phyloP scores from a whole-genome alignment of 2,888 invertebrate genomes.

The Stomorhina lunata region DNA sequence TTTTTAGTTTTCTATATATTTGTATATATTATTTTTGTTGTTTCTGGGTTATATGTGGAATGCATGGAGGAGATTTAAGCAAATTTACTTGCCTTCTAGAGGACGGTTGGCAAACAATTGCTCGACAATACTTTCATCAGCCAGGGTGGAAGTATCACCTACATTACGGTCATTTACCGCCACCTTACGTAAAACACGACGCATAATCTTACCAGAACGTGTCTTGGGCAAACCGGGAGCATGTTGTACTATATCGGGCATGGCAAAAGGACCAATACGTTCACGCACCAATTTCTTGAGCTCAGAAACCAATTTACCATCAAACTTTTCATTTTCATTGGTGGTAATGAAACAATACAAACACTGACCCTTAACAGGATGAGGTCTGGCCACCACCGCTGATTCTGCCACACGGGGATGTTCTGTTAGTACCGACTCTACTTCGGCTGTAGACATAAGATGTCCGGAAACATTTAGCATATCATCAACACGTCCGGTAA shows the following conservation, averaged over 20 bases:
- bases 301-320: slow-evolving; percentile 85
- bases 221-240: slow-evolving; percentile 98
- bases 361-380: slow-evolving; percentile 97
- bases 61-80: slow-evolving; percentile 7
- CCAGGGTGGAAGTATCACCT: slow-evolving; percentile 96
- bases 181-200: slow-evolving; percentile 95
- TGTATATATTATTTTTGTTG: slow-evolving; percentile 18
- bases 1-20: slow-evolving; percentile 6
- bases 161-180: slow-evolving; percentile 93
- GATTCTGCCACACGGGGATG: slow-evolving; percentile 93
- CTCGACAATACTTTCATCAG: slow-evolving; percentile 94
- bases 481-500: slow-evolving; percentile 98
- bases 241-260: slow-evolving; percentile 95
- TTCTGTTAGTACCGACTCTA: slow-evolving; percentile 90
- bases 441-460: slow-evolving; percentile 97
- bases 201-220: slow-evolving; percentile 98
- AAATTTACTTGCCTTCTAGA: slow-evolving; percentile 76
- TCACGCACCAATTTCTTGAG: slow-evolving; percentile 90
- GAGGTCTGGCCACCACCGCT: slow-evolving; percentile 97
- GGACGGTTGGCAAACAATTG: slow-evolving; percentile 88
- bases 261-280: slow-evolving; percentile 97
- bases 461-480: slow-evolving; percentile 99
- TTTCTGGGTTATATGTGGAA: slow-evolving; percentile 10
- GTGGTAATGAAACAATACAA: slow-evolving; percentile 98
- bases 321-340: slow-evolving; percentile 87